Evolutionary conservation across 2,797 vertebrate genomes (phyloP).

Genomic region (Taenioides sp.): DNA sequence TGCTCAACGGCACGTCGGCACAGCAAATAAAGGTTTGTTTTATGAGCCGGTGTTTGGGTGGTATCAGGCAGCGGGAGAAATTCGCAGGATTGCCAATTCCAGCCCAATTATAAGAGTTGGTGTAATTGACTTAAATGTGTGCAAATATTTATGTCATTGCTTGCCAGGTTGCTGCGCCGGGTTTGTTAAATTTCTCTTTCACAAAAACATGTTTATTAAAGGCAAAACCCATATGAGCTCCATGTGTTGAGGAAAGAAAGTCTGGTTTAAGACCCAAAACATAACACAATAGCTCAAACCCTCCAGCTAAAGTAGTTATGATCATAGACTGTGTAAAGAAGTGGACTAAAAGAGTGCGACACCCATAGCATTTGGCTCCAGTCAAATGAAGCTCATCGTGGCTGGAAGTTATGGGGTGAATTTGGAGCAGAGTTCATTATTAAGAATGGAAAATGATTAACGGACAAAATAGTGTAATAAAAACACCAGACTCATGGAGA

Average conservation of each 20-base stretch:
- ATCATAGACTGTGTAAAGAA: no score
- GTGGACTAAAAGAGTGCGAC: no score
- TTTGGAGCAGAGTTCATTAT: no score
- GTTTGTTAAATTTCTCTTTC: not conserved
- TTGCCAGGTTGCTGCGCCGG: not conserved
- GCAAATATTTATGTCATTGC: constrained; percentile 8
- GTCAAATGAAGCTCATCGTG: no score
- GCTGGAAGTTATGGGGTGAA: no score
- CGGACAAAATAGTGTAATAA: no score
- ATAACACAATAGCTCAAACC: no score
- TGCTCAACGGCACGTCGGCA: constrained; percentile 35
- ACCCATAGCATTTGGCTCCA: no score
- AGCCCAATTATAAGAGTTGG: constrained; percentile 5
- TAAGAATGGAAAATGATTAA: no score
- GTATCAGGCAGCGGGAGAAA: constrained; percentile 36
- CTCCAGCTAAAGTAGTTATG: no score
- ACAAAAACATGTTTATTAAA: constrained; percentile 1
- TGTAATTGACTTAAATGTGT: not conserved
- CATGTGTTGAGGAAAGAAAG: not conserved
- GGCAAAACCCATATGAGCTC: not conserved
- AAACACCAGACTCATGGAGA: no score
- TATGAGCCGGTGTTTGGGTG: constrained; percentile 34
- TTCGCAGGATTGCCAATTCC: not conserved
- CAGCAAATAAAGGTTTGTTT: constrained; percentile 56
- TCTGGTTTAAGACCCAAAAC: no score